These are phyloP conservation scores for Potorous gilbertii DNA, from an alignment of 2,797 vertebrate species.

Conservation along the genomic window DNA sequence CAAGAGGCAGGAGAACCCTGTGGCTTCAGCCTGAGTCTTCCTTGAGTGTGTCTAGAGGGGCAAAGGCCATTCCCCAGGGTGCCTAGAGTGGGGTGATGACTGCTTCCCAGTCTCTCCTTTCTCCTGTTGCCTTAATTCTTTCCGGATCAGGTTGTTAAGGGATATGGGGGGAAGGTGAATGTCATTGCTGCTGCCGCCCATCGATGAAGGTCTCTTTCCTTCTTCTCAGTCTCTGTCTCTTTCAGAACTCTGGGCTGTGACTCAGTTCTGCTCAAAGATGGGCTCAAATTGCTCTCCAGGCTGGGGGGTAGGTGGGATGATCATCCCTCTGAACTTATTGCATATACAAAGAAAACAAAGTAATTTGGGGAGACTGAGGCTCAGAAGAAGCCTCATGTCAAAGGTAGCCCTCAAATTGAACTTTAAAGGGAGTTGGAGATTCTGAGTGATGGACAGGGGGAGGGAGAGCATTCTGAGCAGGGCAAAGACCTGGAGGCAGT, in stretches of 20 bases:
- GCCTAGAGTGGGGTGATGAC: too few relatives aligned
- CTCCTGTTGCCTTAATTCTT: not conserved
- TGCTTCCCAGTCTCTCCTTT: not conserved
- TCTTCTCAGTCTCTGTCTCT: not conserved
- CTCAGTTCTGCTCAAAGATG: not conserved
- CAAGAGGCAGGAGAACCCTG: not conserved
- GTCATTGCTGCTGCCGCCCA: not conserved
- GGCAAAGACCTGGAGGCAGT: not conserved
- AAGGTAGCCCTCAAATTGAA: not conserved
- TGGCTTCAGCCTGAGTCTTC: not conserved
- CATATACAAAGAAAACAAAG: too few relatives aligned
- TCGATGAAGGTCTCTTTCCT: not conserved
- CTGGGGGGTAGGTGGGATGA: not conserved
- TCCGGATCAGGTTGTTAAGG: not conserved
- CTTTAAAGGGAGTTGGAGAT: not conserved
- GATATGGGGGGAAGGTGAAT: not conserved
- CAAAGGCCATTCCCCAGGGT: too few relatives aligned
- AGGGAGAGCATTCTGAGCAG: not conserved
- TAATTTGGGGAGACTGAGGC: not conserved
- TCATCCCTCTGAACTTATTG: not conserved
- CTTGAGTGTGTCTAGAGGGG: not conserved
- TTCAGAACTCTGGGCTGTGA: not conserved
- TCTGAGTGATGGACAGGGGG: not conserved
- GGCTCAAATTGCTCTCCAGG: not conserved
- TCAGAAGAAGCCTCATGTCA: not conserved